Percentiles rank a stretch among this genome's conserved stretches.
phyloP scores from a whole-genome alignment of 1,140 invertebrate genomes.

The Liolophura sinensis region DNA sequence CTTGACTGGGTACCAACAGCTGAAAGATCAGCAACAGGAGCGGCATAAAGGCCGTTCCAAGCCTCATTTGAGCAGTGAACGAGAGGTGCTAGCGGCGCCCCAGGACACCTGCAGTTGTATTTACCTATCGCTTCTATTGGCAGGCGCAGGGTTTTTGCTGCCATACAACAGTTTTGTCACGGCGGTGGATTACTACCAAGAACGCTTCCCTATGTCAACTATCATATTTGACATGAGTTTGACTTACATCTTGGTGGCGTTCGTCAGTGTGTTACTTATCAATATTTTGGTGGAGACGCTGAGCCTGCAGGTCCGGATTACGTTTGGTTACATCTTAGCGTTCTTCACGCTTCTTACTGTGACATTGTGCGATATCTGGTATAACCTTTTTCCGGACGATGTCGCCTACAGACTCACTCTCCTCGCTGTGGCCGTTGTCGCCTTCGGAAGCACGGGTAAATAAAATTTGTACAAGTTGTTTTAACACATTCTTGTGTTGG shows the following conservation, averaged over 20 bases:
- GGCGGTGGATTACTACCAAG: constrained; percentile 87
- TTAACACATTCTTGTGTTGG: background rate
- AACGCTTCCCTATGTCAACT: constrained; percentile 77
- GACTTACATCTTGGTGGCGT: constrained; percentile 85
- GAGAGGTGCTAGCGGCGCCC: constrained; percentile 22
- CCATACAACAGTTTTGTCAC: constrained; percentile 93
- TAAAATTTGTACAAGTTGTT: background rate
- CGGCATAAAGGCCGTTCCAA: constrained; percentile 5
- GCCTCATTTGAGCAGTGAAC: background rate
- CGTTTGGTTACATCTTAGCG: constrained; percentile 84
- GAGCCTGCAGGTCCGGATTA: constrained; percentile 79
- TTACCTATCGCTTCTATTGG: constrained; percentile 78
- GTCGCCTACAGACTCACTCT: constrained; percentile 81
- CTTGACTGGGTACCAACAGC: constrained; percentile 30
- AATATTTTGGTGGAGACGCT: constrained; percentile 84
- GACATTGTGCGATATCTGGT: constrained; percentile 81
- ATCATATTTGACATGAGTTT: constrained; percentile 91
- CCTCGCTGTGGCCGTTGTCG: constrained; percentile 79
- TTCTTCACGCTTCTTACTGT: constrained; percentile 81
- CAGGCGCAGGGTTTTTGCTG: constrained; percentile 86
- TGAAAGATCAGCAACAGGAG: constrained; percentile 18
- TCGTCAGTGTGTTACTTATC: constrained; percentile 82
- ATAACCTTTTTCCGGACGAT: constrained; percentile 72
- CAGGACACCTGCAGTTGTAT: constrained; percentile 69
- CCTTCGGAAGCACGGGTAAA: constrained; percentile 83